Evolutionary conservation across 2,888 invertebrate species (phyloP), one percentile per base, ranked within the genome.

Genomic region (Callimorpha dominula): DNA sequence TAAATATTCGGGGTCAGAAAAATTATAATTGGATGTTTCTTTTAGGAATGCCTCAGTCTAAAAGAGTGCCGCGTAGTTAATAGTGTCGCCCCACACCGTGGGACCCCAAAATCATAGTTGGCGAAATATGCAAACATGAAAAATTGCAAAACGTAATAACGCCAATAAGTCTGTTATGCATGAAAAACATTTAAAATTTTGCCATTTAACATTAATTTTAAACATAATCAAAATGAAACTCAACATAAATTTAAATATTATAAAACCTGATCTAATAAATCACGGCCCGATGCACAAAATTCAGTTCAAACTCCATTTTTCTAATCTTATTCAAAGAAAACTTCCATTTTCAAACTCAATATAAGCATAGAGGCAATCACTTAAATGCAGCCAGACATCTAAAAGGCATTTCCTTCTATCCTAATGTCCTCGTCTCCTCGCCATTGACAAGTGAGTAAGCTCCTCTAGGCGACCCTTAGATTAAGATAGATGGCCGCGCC

Each of bases 401-500:
- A 75, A 82, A 80, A 76, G 73, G 75, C 75, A 82, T 81, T 79
- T 76, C 78, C 77, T 65, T 57, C 42, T 62, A 20, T 54, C 57
- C 68, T 71, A 74, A 71, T 64, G 71, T 71, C 78, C 78, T 76
- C 73, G 73, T 20, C 57, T n/a, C 68, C 60, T 57, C 68, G 63
- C 63, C 63, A 71, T 68, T 79, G 82, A 78, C 84, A 78, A 83
- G 79, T 84, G 84, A 79, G 80, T 65, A 81, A 77, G 75, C 81
- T 70, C 78, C 81, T 76, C 81, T 80, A 86, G 82, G 73, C 79
- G 79, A 77, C 82, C 86, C 84, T 75, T 76, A 89, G 85, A 92
- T 92, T 90, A 89, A 92, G 92, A 93, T 90, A 89, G 89, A 93
- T 92, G 88, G 87, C 86, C 85, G 75, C 81, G 71, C 84, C 84